phyloP scores from a whole-genome alignment of 2,888 invertebrate species.

The Odontocerum albicorne region DNA sequence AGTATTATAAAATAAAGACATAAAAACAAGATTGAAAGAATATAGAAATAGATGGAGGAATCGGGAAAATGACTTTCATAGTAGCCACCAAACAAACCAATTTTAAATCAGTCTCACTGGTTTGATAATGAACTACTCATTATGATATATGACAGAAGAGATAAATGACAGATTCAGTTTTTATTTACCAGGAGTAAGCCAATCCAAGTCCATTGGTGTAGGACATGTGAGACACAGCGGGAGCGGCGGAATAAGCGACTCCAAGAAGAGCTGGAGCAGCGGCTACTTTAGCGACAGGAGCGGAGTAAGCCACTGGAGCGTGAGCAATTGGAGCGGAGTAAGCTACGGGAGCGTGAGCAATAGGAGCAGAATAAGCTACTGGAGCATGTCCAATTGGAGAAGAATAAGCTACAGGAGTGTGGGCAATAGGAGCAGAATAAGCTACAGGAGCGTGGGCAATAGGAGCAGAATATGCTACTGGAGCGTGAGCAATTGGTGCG shows the following conservation, averaged over 20 bases:
- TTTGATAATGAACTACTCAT: neutral
- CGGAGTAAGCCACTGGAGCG: slow-evolving; percentile 24
- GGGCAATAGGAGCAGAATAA: slow-evolving; percentile 42
- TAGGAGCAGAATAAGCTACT: slow-evolving; percentile 39
- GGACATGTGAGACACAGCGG: slow-evolving; percentile 63
- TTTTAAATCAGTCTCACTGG: neutral
- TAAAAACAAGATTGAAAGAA: neutral
- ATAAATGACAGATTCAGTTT: neutral
- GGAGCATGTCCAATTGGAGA: slow-evolving; percentile 37
- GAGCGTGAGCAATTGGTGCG: slow-evolving; percentile 43
- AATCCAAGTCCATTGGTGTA: slow-evolving; percentile 59
- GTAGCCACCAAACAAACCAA: neutral
- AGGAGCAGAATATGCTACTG: slow-evolving; percentile 58
- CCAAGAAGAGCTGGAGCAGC: slow-evolving; percentile 57
- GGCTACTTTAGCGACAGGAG: slow-evolving; percentile 46
- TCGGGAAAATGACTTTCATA: neutral
- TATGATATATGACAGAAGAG: neutral
- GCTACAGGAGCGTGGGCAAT: slow-evolving; percentile 51
- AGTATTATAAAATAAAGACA: neutral
- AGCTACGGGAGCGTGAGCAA: slow-evolving; percentile 45
- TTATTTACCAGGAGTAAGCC: slow-evolving; percentile 57
- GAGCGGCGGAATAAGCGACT: slow-evolving; percentile 62
- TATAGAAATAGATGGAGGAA: neutral
- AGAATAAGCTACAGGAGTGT: slow-evolving; percentile 37
- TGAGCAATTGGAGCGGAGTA: slow-evolving; percentile 40